phyloP scores from a whole-genome alignment of 2,888 invertebrate genomes.

The Machimus rusticus region DNA sequence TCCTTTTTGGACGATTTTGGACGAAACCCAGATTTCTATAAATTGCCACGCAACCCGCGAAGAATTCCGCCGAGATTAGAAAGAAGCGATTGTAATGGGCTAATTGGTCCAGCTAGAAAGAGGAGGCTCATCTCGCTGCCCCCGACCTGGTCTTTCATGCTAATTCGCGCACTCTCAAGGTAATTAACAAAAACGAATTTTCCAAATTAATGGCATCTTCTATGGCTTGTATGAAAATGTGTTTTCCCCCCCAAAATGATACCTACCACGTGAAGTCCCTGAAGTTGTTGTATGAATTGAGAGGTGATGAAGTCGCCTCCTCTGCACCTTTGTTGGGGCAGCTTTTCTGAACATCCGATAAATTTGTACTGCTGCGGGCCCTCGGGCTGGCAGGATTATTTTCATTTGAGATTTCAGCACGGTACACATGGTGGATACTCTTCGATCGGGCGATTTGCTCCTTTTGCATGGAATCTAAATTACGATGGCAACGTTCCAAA shows the following conservation, averaged over 20 bases:
- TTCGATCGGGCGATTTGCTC: constrained; percentile 62
- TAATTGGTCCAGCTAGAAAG: background rate
- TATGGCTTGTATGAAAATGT: background rate
- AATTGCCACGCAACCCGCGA: constrained; percentile 22
- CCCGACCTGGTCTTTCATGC: background rate
- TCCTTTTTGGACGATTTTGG: constrained; percentile 11
- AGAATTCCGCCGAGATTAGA: constrained; percentile 9
- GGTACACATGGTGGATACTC: constrained; percentile 60
- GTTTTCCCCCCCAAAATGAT: background rate
- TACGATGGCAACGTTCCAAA: constrained; percentile 69
- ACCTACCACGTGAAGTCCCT: constrained; percentile 70
- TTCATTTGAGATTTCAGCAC: constrained; percentile 50
- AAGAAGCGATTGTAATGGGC: background rate
- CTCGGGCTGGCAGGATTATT: constrained; percentile 46
- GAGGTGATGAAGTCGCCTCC: constrained; percentile 49
- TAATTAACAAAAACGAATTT: constrained; percentile 25
- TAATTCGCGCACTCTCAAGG: background rate
- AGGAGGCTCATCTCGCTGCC: background rate
- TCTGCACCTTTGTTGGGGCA: constrained; percentile 49
- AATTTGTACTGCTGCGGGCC: constrained; percentile 60
- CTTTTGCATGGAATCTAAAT: constrained; percentile 58
- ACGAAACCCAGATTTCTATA: constrained; percentile 23
- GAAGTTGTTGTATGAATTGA: constrained; percentile 62
- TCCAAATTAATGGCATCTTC: background rate
- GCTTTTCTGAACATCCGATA: constrained; percentile 52